Evolutionary conservation across 2,113 vertebrate genomes (phyloP), one percentile per base, ranked within the genome.

Genomic region (Gobio gobio): DNA sequence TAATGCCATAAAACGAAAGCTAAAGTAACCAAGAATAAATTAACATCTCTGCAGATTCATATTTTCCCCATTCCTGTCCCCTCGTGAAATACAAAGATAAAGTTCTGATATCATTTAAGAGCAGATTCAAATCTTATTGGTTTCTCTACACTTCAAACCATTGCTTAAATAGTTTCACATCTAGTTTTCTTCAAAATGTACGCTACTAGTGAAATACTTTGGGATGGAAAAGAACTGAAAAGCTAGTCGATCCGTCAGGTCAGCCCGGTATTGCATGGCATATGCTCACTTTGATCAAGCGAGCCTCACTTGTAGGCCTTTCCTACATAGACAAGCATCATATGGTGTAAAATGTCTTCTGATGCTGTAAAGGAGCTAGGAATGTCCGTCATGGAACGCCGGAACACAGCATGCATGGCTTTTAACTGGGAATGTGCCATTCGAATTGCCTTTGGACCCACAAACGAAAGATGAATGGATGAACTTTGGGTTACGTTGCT

Each of bases 1-100:
- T 5, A 64, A 64, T 20, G 36, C n/a, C 43, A 66, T 9, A 45
- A 43, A 54, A 82, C 4, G 26, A 49, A 63, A 72, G 4, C n/a
- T 16, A 83, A 73, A 54, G 75, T 33, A 83, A 87, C 40, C 5
- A 22, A 89, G 85, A 90, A 70, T 2, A 24, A 26, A 88, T 93
- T 88, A 91, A 93, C 93, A 92, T 93, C 91, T 92, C 94, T 92
- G 91, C 92, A 92, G 92, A 91, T 93, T 74, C 94, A 94, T 92
- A 93, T 93, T 94, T 86, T 76, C 61, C 63, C 63, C 90, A 89
- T 61, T 82, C 90, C 86, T 86, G 61, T n/a, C 85, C 86, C 91
- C 88, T 85, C 86, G 84, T 83, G 90, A 89, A 92, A 93, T 90
- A 94, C 92, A 94, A 92, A 93, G 91, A 93, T 93, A 94, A 91